Base-by-base conservation (phyloP, 1,140 invertebrate species). In the Drosophila persimilis region DNA sequence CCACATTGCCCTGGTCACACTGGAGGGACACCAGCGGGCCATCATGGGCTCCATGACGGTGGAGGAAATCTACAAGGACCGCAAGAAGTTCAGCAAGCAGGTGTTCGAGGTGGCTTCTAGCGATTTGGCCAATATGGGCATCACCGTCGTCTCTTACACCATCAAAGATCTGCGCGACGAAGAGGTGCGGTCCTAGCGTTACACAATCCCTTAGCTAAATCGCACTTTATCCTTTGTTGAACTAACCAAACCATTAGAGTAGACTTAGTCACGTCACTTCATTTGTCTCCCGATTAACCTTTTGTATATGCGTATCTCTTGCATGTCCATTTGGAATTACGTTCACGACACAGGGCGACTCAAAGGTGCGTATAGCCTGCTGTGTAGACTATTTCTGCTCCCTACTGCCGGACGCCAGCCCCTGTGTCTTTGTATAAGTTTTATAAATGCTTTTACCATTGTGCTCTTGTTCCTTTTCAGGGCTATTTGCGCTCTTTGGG, bases 1-100 rank as follows among this genome's bases (percentile, higher is more conserved):
- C 81, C 95, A 97, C 80, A 97, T 99, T 91, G 98, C 98, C 24
- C 93, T 98, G 50, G 98, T 99, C 43, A 99, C 98, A 46, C 92
- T 99, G 20, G 98, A 99, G 93, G 98, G 98, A 71, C 98, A 99
- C 92, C 98, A 99, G 92, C 93, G 98, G 75, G 98, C 98, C 64
- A 99, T 99, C 62, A 99, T 99, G 98, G 98, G 98, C 7, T 98
- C 97, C 69, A 99, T 99, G 98, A 99, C 98, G 39, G 98, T 99
- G 9, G 98, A 99, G 93, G 98, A 99, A 93, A 99, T 99, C 90
- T 99, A 99, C 92, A 99, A 99, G 92, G 98, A 99, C 91, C 94
- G 98, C 50, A 99, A 99, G 93, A 99, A 99, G 92, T 99, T 99
- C 92, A 98, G 97, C 73, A 98, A 98, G 92, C 97, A 98, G 93